Base-by-base conservation (phyloP, 2,888 invertebrate genomes). In the Euclidia mi region DNA sequence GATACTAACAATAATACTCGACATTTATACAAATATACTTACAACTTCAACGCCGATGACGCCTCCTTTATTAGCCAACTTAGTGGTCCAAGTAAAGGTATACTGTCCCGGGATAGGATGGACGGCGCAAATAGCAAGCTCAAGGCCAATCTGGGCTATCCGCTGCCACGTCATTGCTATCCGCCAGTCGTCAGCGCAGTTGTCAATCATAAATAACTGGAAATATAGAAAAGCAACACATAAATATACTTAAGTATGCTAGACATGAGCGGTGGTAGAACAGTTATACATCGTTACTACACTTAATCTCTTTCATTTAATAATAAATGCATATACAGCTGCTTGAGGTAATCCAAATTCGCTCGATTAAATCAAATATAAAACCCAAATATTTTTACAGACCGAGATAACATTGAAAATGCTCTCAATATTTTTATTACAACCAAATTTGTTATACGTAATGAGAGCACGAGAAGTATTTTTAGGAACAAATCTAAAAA, bases 141-240 rank as follows among this genome's bases (percentile, higher is more conserved):
- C 99, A 85, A 98, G 95, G 59, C 96, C 95, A 87, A 99, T 98
- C 95, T 98, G 98, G 82, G 97, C 96, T 92, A 99, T 98, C 92
- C 99, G 96, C 94, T 99, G 98, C 97, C 98, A 98, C 78, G 99
- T 99, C 98, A 99, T 99, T 84, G 99, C 99, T 95, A 99, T 99
- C 89, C 99, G 96, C 99, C 99, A 99, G 95, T 99, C 99, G 92
- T 99, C 99, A 74, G 99, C 99, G 95, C 99, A 99, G 96, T 99
- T 99, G 96, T 99, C 99, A 95, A 99, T 99, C 98, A 99, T 99
- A 96, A 99, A 99, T 95, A 99, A 96, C 99, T 99, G 96, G 4
- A 65, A 51, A 74, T 47, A 11, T 28, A 11, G 40, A 18, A n/a
- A 15, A 6, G 9, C 6, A 18, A 17, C 7, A 4, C n/a, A 2